Evolutionary conservation across 2,888 invertebrate genomes (phyloP).

Genomic region (Cryptocheilus praepositus): DNA sequence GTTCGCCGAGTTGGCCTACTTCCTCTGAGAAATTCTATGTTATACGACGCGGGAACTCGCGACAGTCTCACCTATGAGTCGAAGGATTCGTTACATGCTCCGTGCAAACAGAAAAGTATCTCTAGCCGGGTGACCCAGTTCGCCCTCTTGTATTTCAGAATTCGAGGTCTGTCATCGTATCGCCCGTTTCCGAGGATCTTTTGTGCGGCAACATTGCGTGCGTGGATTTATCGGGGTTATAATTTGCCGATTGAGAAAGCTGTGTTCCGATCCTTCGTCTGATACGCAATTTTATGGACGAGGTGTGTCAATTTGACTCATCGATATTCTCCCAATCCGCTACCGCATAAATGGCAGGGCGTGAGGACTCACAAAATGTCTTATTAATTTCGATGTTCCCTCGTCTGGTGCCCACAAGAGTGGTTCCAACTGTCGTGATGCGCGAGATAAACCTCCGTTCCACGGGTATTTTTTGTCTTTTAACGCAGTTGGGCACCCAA

Average conservation of each 20-base stretch:
- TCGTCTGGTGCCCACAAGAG: not conserved
- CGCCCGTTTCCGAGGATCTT: slow-evolving; percentile 18
- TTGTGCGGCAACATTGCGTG: not conserved
- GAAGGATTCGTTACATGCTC: slow-evolving; percentile 37
- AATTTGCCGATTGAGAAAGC: not conserved
- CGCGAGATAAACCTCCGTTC: too few species aligned
- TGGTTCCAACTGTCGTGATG: too few species aligned
- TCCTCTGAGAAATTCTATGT: slow-evolving; percentile 32
- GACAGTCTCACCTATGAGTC: slow-evolving; percentile 24
- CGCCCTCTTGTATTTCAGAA: slow-evolving; percentile 53
- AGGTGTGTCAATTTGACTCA: too few species aligned
- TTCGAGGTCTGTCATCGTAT: slow-evolving; percentile 35
- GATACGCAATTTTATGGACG: too few species aligned
- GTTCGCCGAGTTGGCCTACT: slow-evolving; percentile 18
- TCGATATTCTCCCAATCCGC: too few species aligned
- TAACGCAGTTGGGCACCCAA: slow-evolving; percentile 37
- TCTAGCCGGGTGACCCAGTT: slow-evolving; percentile 50
- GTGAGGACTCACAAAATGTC: too few species aligned
- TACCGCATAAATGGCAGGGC: too few species aligned
- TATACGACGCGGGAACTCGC: slow-evolving; percentile 22
- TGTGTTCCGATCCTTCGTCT: not conserved
- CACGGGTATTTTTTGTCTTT: too few species aligned
- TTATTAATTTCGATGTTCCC: too few species aligned
- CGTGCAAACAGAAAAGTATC: slow-evolving; percentile 33
- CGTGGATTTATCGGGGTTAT: not conserved